Conservation (phyloP, 2,113 vertebrate genomes). For the Prietella phreatophila region DNA sequence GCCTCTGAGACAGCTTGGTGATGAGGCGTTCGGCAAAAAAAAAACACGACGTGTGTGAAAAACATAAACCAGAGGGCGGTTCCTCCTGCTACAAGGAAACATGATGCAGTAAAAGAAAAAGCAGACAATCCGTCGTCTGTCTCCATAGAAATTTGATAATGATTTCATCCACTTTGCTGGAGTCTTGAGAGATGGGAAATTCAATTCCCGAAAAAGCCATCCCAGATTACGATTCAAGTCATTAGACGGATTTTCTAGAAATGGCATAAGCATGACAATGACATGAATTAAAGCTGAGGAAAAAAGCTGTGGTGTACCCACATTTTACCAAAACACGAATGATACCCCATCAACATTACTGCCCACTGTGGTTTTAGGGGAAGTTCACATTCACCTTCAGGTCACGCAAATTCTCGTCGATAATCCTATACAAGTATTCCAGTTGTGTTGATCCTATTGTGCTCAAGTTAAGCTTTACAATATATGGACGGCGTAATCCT, state of each 20-base stretch:
- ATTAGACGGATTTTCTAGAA: conserved; percentile 41
- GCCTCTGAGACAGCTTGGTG: not conserved
- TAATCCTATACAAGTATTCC: not conserved
- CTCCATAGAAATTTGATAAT: conserved; percentile 55
- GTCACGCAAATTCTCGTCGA: not conserved
- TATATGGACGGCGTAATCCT: conserved; percentile 30
- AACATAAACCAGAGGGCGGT: not conserved
- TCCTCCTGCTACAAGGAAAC: conserved; percentile 4
- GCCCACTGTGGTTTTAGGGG: not conserved
- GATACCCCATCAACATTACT: not conserved
- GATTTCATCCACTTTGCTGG: conserved; percentile 55
- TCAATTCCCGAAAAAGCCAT: conserved; percentile 55
- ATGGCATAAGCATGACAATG: conserved; percentile 14
- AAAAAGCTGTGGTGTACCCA: not conserved
- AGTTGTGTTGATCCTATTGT: not conserved
- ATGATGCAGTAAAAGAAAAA: conserved; percentile 35
- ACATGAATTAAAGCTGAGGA: conserved; percentile 7
- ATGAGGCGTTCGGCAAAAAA: not conserved
- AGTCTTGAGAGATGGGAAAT: conserved; percentile 50
- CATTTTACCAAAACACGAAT: not conserved
- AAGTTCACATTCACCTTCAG: no score
- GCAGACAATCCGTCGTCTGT: conserved; percentile 53
- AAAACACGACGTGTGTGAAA: not conserved
- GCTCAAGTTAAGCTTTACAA: conserved; percentile 11
- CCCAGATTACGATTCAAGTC: conserved; percentile 45